Conservation (phyloP, 1,140 invertebrate genomes). For the Trichomalopsis sarcophagae region DNA sequence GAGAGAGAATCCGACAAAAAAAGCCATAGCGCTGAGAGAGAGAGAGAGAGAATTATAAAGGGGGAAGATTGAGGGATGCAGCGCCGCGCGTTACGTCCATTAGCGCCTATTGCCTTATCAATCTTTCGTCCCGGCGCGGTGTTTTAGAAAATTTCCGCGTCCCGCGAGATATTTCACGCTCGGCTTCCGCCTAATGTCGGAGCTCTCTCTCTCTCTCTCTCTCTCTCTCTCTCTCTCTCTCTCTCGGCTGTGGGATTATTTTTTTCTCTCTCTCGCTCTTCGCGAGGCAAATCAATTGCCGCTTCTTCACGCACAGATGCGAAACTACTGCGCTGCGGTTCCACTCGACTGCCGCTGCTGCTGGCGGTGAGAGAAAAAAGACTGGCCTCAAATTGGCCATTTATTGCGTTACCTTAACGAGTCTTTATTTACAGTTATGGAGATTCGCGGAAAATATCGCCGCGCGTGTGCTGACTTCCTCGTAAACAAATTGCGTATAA, state of each 20-base stretch:
- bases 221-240: no score
- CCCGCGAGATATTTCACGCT: not conserved
- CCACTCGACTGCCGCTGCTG: not conserved
- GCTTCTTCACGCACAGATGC: not conserved
- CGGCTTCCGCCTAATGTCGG: not conserved
- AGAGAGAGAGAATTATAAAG: no score
- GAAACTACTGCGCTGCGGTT: not conserved
- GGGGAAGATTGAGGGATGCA: not conserved
- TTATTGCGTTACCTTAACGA: slow-evolving; percentile 1
- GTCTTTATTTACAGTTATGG: not conserved
- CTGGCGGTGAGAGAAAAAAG: not conserved
- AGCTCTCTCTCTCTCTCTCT: not conserved
- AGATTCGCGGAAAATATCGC: not conserved
- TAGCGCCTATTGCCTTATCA: not conserved
- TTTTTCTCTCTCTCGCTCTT: not conserved
- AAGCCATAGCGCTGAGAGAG: not conserved
- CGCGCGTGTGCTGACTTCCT: no score
- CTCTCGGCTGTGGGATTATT: not conserved
- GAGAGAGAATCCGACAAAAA: no score
- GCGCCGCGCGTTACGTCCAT: not conserved
- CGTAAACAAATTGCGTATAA: not conserved
- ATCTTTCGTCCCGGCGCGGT: not conserved
- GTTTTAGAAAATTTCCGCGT: not conserved
- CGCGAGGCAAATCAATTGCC: not conserved
- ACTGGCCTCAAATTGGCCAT: not conserved